Base-by-base conservation (phyloP, 2,797 vertebrate genomes). In the Sebastes cheni region DNA sequence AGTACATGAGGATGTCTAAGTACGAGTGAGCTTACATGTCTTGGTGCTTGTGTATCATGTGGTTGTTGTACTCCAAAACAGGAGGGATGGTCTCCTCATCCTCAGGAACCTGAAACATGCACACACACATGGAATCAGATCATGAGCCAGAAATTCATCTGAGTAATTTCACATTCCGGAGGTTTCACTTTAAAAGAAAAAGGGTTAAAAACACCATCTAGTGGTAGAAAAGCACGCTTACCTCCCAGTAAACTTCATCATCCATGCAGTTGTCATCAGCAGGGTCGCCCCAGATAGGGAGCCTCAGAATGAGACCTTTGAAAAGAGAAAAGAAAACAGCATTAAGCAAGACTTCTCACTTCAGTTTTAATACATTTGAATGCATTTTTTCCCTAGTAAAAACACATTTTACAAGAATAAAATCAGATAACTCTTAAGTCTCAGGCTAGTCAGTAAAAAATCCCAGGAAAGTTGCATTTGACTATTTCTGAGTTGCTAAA, bases 241-340 rank as follows among this genome's bases (percentile, higher is more conserved):
- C 98, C 97, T 99, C 97, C 98, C 99, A 99, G 88, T 99, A 99
- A 16, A 96, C 83, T 5, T 92, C 95, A 84, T 99, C 99, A 20
- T 99, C 97, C 75, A 93, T 99, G 94, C 98, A 99, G 94, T 97
- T 97, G 85, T 99, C 97, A 73, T 98, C 97, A 1, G 96, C 92
- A 0, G 98, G 87, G 56, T 99, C 97, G 1, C 97, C 98, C 97
- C 97, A 99, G 81, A 98, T 69, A 0, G 98, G 97, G 12, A 99
- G 62, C 89, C 89, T 98, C 85, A 99, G 88, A 83, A 99, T 96
- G 14, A 94, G 68, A 62, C 98, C 98, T 99, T 83, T 16, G 58
- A 85, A 82, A 5, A 71, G 5, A 81, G 11, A 30, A 29, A 27
- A 36, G 64, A 23, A 29, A 29, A 42, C 54, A 7, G 8, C 18